Percentiles rank a stretch among this genome's conserved stretches.
phyloP scores from a whole-genome alignment of 2,888 invertebrate genomes.

The Adineta ricciae region DNA sequence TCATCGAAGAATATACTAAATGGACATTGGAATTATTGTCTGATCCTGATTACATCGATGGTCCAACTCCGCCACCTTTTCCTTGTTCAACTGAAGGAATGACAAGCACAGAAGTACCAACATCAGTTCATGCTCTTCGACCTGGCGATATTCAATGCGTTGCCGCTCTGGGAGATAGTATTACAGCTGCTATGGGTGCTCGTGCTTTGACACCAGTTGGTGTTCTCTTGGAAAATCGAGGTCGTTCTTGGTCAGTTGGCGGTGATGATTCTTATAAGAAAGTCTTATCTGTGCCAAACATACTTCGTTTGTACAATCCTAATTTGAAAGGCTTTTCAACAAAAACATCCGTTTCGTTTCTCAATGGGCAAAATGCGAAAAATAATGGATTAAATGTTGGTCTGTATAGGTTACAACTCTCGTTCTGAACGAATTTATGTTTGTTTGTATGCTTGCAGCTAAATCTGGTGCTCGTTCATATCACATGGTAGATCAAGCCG shows the following conservation, averaged over 20 bases:
- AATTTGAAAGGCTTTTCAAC: constrained; percentile 41
- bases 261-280: constrained; percentile 39
- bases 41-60: background rate
- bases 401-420: background rate
- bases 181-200: constrained; percentile 42
- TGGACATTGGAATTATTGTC: background rate
- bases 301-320: constrained; percentile 43
- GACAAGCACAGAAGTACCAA: background rate
- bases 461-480: constrained; percentile 38
- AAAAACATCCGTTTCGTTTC: constrained; percentile 34
- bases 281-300: constrained; percentile 41
- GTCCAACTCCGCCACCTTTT: background rate
- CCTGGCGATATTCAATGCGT: constrained; percentile 41
- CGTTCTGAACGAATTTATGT: no score
- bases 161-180: constrained; percentile 41
- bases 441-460: background rate
- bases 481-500: constrained; percentile 36
- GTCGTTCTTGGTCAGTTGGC: constrained; percentile 43
- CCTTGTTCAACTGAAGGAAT: background rate
- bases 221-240: constrained; percentile 39
- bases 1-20: background rate
- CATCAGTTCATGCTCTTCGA: constrained; percentile 39
- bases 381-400: background rate
- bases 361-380: background rate
- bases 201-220: constrained; percentile 40